phyloP scores from a whole-genome alignment of 2,888 invertebrate genomes.

The Brachypalpus laphriformis region DNA sequence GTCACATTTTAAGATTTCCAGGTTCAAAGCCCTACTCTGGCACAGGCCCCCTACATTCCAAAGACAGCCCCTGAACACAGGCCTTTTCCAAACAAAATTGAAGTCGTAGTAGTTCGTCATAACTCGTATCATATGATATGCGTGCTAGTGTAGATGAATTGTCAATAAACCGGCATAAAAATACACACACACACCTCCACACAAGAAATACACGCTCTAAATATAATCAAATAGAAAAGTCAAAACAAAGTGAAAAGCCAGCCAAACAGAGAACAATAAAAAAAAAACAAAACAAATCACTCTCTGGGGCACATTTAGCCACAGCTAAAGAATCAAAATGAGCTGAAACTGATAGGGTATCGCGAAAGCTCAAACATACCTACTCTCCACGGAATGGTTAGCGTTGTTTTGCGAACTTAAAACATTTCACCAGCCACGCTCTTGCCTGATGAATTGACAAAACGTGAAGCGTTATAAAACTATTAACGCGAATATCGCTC shows the following conservation, averaged over 20 bases:
- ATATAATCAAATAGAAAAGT: not conserved
- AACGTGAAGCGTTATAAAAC: slow-evolving; percentile 24
- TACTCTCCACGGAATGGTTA: not conserved
- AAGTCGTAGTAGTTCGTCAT: not conserved
- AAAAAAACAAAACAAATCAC: slow-evolving; percentile 5
- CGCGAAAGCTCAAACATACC: not conserved
- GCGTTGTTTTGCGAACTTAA: not conserved
- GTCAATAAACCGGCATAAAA: not conserved
- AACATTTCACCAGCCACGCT: not conserved
- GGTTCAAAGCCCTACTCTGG: not conserved
- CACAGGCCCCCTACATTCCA: not conserved
- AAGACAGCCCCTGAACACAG: not conserved
- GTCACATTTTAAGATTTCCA: not conserved
- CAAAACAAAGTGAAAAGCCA: not conserved
- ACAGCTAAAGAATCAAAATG: not conserved
- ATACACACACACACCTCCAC: not conserved
- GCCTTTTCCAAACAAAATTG: not conserved
- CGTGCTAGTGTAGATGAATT: not conserved
- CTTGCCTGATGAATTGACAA: slow-evolving; percentile 8
- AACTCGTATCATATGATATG: not conserved
- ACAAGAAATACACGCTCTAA: not conserved
- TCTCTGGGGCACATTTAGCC: not conserved
- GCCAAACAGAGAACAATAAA: too few species aligned
- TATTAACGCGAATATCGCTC: slow-evolving; percentile 25
- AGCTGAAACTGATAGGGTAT: slow-evolving; percentile 1